Conservation (phyloP, 35 echinoderm and acorn worm genomes). For the Apostichopus californicus region DNA sequence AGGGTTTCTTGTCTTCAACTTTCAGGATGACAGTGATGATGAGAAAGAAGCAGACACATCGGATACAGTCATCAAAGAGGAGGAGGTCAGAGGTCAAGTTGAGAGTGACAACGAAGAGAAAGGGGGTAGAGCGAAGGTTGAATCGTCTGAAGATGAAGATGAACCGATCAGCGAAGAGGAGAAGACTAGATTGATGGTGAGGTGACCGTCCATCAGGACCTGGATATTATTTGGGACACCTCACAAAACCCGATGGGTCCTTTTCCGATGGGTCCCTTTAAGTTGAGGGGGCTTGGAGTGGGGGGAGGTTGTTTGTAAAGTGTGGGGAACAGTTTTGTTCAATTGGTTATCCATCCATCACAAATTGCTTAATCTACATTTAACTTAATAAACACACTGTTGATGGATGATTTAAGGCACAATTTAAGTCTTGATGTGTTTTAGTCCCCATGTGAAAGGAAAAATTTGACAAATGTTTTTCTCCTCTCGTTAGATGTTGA, state of each 20-base stretch:
- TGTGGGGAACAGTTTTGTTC: too few relatives aligned
- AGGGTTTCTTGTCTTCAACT: not conserved
- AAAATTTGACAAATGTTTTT: not conserved
- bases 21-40: slow-evolving; percentile 12
- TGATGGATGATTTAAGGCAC: too few relatives aligned
- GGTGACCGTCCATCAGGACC: not conserved
- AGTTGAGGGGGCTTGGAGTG: too few relatives aligned
- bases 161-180: slow-evolving; percentile 75
- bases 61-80: slow-evolving; percentile 30
- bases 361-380: too few relatives aligned
- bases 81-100: not conserved
- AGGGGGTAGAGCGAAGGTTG: not conserved
- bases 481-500: slow-evolving; percentile 70
- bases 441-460: not conserved
- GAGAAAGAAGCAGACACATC: not conserved
- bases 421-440: not conserved
- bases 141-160: slow-evolving; percentile 49
- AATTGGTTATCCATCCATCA: too few relatives aligned
- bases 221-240: not conserved
- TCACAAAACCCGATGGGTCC: too few relatives aligned
- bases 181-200: slow-evolving; percentile 70
- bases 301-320: too few relatives aligned
- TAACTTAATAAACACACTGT: too few relatives aligned
- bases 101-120: not conserved
- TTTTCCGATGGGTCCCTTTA: too few relatives aligned